These are phyloP conservation scores for Heliconius aoede DNA, from an alignment of 2,888 invertebrate species.

Conservation along the genomic window DNA sequence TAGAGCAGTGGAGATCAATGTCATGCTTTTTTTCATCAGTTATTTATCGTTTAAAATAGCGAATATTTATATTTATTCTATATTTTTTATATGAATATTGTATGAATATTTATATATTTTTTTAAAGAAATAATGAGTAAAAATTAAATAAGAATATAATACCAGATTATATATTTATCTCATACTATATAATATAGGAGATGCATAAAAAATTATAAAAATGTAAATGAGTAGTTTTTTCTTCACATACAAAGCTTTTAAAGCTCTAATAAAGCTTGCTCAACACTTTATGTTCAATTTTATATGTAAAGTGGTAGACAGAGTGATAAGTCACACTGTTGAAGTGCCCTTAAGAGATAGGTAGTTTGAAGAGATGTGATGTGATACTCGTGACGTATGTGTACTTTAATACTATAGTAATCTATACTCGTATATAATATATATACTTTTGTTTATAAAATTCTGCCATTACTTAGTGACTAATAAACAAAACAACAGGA, in stretches of 20 bases:
- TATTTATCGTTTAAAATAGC: neutral
- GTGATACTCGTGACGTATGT: neutral
- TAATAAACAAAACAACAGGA: no score
- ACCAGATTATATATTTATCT: neutral
- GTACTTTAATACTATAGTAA: no score
- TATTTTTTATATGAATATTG: no score
- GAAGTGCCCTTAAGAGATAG: neutral
- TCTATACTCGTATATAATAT: no score
- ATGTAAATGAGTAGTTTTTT: neutral
- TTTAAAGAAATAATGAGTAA: neutral
- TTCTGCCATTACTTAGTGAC: no score
- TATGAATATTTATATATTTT: no score
- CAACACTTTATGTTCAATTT: neutral
- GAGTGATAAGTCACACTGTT: constrained; percentile 7
- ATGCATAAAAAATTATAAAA: neutral
- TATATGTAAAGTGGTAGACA: constrained; percentile 15
- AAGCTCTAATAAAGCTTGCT: neutral
- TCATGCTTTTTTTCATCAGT: no score
- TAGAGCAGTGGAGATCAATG: no score
- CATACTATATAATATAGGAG: neutral
- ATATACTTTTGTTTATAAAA: no score
- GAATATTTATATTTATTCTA: neutral
- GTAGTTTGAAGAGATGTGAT: neutral
- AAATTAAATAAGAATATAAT: no score
- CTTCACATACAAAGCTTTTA: neutral